phyloP scores from a whole-genome alignment of 2,888 invertebrate species.

The Phymatocera aterrima region DNA sequence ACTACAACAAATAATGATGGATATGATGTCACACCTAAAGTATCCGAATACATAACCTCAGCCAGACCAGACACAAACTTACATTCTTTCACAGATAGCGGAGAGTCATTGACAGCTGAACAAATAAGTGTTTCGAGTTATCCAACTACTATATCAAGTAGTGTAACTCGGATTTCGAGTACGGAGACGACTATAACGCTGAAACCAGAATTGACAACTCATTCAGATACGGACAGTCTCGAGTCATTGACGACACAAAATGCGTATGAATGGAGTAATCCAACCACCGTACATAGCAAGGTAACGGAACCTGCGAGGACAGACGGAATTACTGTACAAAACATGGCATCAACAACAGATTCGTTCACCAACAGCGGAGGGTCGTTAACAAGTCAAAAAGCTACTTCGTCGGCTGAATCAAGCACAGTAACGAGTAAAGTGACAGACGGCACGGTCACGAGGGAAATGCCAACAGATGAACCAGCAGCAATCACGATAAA shows the following conservation, averaged over 20 bases:
- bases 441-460: neutral
- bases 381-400: slow-evolving; percentile 21
- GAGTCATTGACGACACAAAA: neutral
- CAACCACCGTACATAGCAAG: neutral
- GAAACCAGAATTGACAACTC: neutral
- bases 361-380: neutral
- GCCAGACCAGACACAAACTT: slow-evolving; percentile 53
- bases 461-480: slow-evolving; percentile 5
- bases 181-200: neutral
- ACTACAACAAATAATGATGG: neutral
- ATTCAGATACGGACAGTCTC: neutral
- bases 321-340: neutral
- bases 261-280: neutral
- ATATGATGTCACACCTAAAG: neutral
- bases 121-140: slow-evolving; percentile 9
- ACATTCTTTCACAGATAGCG: neutral
- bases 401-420: neutral
- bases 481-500: slow-evolving; percentile 25
- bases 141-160: neutral
- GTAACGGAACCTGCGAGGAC: neutral
- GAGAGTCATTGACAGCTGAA: neutral
- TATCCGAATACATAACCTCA: slow-evolving; percentile 17
- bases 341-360: neutral
- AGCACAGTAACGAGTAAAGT: neutral
- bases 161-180: neutral